Conservation (phyloP, 2,888 invertebrate species). For the Glaucopsyche alexis region DNA sequence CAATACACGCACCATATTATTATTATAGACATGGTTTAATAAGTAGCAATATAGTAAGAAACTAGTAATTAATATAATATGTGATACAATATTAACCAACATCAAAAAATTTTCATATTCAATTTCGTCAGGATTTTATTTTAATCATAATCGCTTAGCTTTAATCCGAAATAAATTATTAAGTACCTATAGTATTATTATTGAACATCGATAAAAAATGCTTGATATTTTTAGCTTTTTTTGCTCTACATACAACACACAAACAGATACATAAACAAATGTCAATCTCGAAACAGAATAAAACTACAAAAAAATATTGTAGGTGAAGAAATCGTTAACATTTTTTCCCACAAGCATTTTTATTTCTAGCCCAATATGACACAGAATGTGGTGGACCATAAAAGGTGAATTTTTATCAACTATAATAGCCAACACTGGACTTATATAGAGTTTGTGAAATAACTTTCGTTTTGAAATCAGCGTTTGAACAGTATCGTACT, state of each 20-base stretch:
- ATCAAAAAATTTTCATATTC: too few species aligned
- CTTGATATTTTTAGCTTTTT: too few species aligned
- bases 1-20: too few species aligned
- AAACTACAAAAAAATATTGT: background rate
- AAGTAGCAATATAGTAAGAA: too few species aligned
- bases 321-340: conserved; percentile 16
- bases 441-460: background rate
- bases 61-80: too few species aligned
- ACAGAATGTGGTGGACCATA: conserved; percentile 10
- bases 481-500: conserved; percentile 2
- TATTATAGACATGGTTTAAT: too few species aligned
- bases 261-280: background rate
- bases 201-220: too few species aligned
- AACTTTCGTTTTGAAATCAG: conserved; percentile 25
- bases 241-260: background rate
- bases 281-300: background rate
- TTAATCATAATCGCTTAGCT: too few species aligned
- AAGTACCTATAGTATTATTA: too few species aligned
- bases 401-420: conserved; percentile 28
- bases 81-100: too few species aligned
- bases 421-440: conserved; percentile 19
- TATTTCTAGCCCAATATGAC: background rate
- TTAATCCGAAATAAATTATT: too few species aligned
- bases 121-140: too few species aligned
- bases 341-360: conserved; percentile 17